phyloP scores from a whole-genome alignment of 2,113 vertebrate species.

The Tringa solitaria region DNA sequence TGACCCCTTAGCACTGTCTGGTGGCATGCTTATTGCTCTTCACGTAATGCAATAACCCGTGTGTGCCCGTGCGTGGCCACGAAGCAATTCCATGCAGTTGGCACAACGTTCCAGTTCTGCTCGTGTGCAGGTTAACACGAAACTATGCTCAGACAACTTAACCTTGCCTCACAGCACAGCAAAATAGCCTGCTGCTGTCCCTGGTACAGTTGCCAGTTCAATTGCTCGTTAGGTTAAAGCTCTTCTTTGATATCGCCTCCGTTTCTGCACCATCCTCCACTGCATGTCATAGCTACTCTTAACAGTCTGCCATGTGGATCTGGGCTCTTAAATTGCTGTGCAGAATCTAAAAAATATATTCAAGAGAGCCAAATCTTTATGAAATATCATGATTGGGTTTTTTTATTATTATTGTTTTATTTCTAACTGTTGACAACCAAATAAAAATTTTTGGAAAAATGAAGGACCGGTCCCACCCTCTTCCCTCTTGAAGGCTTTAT shows the following conservation, averaged over 20 bases:
- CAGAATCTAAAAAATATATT: neutral
- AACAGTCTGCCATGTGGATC: neutral
- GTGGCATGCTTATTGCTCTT: neutral
- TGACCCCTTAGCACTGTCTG: neutral
- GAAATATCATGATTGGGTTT: neutral
- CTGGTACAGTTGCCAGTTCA: neutral
- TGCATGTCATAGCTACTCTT: neutral
- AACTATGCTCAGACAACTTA: neutral
- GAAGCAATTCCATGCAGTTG: neutral
- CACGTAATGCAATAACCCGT: accelerated
- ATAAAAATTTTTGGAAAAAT: neutral
- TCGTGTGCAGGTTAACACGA: neutral
- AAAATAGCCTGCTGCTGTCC: neutral
- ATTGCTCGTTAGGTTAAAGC: neutral
- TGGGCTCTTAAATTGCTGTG: neutral
- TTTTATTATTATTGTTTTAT: neutral
- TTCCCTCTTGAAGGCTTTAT: neutral
- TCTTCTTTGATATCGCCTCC: neutral
- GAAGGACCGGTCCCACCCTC: neutral
- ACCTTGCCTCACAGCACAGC: neutral
- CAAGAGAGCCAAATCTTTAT: neutral
- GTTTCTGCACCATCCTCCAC: neutral
- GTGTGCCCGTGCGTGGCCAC: neutral
- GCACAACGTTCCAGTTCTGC: neutral
- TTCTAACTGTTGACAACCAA: neutral